A percentile compares a stretch with the other conserved stretches of the same genome.
These are phyloP conservation scores for Passer montanus DNA, from an alignment of 2,113 vertebrate species.

Conservation along the genomic window DNA sequence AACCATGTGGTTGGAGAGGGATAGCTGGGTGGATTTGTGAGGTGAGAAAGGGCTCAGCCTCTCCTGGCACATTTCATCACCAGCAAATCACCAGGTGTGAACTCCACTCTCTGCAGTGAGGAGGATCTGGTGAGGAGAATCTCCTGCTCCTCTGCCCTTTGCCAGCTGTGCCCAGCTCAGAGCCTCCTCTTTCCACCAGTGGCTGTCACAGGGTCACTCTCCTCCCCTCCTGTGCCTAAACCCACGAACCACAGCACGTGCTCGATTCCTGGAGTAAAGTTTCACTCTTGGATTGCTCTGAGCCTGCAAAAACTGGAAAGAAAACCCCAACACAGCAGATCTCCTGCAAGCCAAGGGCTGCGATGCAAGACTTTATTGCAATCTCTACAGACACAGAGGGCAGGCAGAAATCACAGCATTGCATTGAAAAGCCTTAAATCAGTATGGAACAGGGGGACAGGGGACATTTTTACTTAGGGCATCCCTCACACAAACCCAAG, in stretches of 20 bases:
- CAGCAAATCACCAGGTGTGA: not conserved
- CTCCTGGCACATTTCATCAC: not conserved
- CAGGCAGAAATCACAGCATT: not conserved
- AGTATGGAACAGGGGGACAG: not conserved
- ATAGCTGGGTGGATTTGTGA: not conserved
- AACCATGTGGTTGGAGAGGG: not conserved
- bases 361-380: slow-evolving; percentile 1
- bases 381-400: not conserved
- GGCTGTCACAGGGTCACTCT: not conserved
- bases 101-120: accelerated
- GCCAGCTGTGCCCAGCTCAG: not conserved
- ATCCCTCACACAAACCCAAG: not conserved
- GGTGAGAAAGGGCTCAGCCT: not conserved
- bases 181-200: not conserved
- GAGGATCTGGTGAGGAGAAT: not conserved
- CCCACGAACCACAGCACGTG: not conserved
- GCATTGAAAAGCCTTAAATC: not conserved
- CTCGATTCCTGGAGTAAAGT: not conserved
- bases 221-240: not conserved
- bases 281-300: not conserved
- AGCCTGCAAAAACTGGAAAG: not conserved
- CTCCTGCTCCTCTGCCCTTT: not conserved
- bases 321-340: not conserved
- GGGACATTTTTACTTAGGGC: not conserved
- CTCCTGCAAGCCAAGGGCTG: not conserved